phyloP scores from a whole-genome alignment of 2,797 vertebrate genomes.

The Ptychadena robeensis region DNA sequence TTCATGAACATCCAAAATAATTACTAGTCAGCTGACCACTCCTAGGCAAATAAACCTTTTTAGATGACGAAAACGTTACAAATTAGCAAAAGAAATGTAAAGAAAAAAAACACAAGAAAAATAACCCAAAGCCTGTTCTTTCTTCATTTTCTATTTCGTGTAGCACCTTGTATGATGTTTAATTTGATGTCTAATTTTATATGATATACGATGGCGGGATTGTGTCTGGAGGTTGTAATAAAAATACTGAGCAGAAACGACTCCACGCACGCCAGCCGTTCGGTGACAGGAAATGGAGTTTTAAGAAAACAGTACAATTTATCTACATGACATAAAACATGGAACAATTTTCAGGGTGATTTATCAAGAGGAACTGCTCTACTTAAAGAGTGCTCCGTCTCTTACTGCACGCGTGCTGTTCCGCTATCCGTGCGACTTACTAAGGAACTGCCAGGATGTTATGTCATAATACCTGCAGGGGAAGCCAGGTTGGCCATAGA shows the following conservation, averaged over 20 bases:
- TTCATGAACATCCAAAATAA: too few relatives aligned
- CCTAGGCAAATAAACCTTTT: not conserved
- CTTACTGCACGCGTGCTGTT: not conserved
- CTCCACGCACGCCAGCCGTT: not conserved
- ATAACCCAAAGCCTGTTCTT: not conserved
- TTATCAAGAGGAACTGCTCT: constrained; percentile 5
- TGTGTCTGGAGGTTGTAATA: constrained; percentile 28
- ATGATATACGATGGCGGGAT: constrained; percentile 11
- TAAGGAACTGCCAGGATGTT: not conserved
- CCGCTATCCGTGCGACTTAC: not conserved
- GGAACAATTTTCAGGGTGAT: constrained; percentile 35
- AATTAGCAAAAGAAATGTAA: not conserved
- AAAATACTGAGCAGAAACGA: constrained; percentile 19
- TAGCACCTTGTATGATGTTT: constrained; percentile 61
- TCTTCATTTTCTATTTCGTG: not conserved
- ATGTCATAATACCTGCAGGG: not conserved
- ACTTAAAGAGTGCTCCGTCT: not conserved
- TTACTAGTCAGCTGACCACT: not conserved
- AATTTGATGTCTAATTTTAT: constrained; percentile 59
- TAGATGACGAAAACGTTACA: not conserved
- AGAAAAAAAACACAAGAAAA: not conserved
- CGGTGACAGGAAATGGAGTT: constrained; percentile 9
- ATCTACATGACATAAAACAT: constrained; percentile 43
- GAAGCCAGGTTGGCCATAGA: not conserved
- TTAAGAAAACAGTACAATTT: constrained; percentile 21